Base-by-base conservation (phyloP, 1,140 invertebrate species). In the Mylabris phalerata region DNA sequence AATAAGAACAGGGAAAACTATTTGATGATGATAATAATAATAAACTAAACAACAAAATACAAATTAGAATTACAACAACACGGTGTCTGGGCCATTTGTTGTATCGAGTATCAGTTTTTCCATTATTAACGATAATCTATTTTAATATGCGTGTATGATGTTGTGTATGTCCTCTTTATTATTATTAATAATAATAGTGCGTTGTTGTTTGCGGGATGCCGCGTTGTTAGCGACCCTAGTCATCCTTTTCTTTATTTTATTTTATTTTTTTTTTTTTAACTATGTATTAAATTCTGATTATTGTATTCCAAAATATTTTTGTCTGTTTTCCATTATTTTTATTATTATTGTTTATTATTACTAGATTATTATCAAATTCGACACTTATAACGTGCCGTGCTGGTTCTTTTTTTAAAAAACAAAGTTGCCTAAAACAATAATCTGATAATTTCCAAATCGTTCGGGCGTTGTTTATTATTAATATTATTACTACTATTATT, bases 221-320 rank as follows among this genome's bases (percentile, higher is more conserved):
- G 71, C 70, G 71, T 73, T 73, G 71, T 73, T 73, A 73, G 70
- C 69, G 69, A 73, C 71, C 71, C 71, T 73, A 73, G 71, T 73
- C 71, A 73, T 63, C 67, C 65, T 61, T 57, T 65, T 62, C 64
- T 67, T 65, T 38, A 27, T 40, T 55, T 58, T 48, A 55, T 52
- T 50, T 57, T 56, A 57, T 57, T 57, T 51, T 50, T 57, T 56
- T 51, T 57, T 57, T 51, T 61, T 47, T 48, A 32, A 32, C 7
- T 32, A 13, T 13, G 32, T 26, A 24, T 50, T 63, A 50, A 19
- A 19, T 19, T 19, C 19, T 48, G 49, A 48, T 55, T 49, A 49
- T 50, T 58, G 25, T 43, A 32, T 51, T 61, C 27, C 32, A 7
- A 32, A 32, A 32, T 32, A 32, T 32, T 19, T 59, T 59, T 64